Percentiles rank a stretch among this genome's conserved stretches.
Conservation (phyloP, 1,140 invertebrate species). For the Drosophila novamexicana region DNA sequence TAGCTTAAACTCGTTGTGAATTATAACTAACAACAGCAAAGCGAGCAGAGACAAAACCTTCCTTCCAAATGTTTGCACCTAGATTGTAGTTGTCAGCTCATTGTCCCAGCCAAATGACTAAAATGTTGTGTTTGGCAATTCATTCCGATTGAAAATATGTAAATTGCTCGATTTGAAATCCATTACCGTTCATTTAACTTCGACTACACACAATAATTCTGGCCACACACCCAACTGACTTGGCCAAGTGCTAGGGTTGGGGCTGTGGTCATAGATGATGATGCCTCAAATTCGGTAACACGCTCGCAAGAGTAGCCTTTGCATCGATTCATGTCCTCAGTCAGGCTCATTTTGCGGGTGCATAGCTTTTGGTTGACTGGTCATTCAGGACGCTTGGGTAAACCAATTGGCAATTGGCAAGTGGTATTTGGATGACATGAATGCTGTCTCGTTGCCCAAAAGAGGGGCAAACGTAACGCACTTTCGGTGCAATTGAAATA, state of each 20-base stretch:
- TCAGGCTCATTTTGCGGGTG: constrained; percentile 17
- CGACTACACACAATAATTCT: constrained; percentile 69
- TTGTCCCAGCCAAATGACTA: constrained; percentile 11
- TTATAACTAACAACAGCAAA: too few species aligned
- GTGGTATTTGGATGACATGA: constrained; percentile 65
- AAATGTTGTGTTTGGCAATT: constrained; percentile 45
- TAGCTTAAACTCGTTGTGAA: too few species aligned
- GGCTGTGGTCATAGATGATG: not conserved
- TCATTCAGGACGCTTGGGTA: constrained; percentile 25
- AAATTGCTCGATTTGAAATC: constrained; percentile 81
- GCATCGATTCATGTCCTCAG: constrained; percentile 24
- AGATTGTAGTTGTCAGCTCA: not conserved
- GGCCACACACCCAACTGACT: constrained; percentile 57
- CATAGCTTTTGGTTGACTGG: constrained; percentile 39
- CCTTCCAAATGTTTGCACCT: not conserved
- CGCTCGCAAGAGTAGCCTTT: not conserved
- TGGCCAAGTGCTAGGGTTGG: constrained; percentile 4
- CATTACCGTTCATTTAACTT: constrained; percentile 82
- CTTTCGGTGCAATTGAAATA: constrained; percentile 4
- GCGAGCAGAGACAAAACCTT: too few species aligned
- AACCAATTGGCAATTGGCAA: constrained; percentile 62
- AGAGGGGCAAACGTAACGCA: not conserved
- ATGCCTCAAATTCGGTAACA: constrained; percentile 8
- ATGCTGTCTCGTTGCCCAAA: constrained; percentile 2
- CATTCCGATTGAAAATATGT: constrained; percentile 77